These are phyloP conservation scores for Ceramica pisi DNA, from an alignment of 2,888 invertebrate genomes.

Conservation along the genomic window DNA sequence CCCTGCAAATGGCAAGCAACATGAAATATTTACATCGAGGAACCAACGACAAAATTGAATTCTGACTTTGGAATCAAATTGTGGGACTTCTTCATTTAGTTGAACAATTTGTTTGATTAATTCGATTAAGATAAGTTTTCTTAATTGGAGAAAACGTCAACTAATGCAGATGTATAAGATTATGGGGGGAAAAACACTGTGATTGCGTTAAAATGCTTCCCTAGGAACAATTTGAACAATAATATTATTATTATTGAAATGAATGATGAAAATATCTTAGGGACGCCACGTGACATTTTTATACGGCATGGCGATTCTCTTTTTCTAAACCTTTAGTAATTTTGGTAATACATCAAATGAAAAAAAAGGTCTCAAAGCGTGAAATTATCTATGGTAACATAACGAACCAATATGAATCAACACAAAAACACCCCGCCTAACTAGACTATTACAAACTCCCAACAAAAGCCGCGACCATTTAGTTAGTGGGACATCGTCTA, in stretches of 20 bases:
- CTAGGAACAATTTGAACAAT: too few relatives aligned
- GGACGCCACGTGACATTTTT: too few relatives aligned
- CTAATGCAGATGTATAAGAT: not conserved
- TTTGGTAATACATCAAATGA: not conserved
- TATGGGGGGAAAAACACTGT: too few relatives aligned
- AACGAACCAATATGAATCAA: not conserved
- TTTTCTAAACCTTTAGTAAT: not conserved
- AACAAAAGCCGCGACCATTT: slow-evolving; percentile 23
- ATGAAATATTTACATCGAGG: slow-evolving; percentile 39
- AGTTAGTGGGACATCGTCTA: slow-evolving; percentile 26
- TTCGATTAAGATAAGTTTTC: not conserved
- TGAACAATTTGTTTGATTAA: slow-evolving; percentile 2
- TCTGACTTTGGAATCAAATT: slow-evolving; percentile 11
- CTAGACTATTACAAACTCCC: not conserved
- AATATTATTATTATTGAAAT: too few relatives aligned
- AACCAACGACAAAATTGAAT: slow-evolving; percentile 35
- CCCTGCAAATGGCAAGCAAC: slow-evolving; percentile 38
- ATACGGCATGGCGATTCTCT: too few relatives aligned
- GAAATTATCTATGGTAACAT: not conserved
- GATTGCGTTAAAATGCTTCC: too few relatives aligned
- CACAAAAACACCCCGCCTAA: not conserved
- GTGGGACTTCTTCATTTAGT: slow-evolving; percentile 7
- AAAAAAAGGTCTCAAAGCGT: not conserved
- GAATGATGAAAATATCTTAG: too few relatives aligned
- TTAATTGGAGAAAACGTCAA: not conserved